Evolutionary conservation across 2,888 invertebrate genomes (phyloP).

Genomic region (Schizaphis graminum): DNA sequence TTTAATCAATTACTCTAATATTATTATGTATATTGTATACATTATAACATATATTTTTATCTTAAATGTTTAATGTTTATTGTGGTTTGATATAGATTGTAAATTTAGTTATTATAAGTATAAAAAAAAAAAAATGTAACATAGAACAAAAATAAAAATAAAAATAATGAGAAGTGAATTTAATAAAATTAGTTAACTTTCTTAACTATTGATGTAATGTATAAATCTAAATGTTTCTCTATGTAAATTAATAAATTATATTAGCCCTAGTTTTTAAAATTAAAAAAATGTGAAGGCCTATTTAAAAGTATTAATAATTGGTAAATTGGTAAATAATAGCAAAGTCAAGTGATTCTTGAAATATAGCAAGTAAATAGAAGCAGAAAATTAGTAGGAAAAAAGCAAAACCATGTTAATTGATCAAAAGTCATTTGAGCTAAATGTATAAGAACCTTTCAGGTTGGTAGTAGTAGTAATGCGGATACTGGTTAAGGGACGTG

Average conservation of each 20-base stretch:
- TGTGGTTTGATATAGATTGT: background rate
- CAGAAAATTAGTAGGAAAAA: slow-evolving; percentile 37
- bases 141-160: background rate
- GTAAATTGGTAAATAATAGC: background rate
- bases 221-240: background rate
- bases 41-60: background rate
- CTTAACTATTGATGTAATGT: background rate
- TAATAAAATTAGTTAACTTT: background rate
- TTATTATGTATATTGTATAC: no score
- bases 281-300: background rate
- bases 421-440: slow-evolving; percentile 49
- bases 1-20: no score
- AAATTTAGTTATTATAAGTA: background rate
- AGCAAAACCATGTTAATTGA: slow-evolving; percentile 36
- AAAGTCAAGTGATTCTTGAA: background rate
- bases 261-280: background rate
- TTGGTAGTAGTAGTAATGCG: slow-evolving; percentile 66
- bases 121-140: no score
- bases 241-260: background rate
- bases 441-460: slow-evolving; percentile 64
- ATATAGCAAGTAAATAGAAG: slow-evolving; percentile 34
- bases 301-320: background rate
- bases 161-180: background rate
- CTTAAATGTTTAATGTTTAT: background rate
- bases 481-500: slow-evolving; percentile 65